Base-by-base conservation (phyloP, 2,113 vertebrate species). In the Notothenia coriiceps region DNA sequence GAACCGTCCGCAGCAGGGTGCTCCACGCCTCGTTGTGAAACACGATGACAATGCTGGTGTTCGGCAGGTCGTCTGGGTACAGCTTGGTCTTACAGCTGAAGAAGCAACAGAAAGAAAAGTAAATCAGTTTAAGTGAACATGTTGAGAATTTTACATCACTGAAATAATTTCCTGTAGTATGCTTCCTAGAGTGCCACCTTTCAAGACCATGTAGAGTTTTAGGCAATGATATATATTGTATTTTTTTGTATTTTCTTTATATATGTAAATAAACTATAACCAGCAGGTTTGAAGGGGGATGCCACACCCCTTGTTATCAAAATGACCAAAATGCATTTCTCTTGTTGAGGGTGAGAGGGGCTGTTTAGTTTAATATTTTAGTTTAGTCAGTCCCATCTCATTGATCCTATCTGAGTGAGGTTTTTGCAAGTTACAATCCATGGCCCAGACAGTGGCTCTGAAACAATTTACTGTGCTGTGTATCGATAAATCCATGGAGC, bases 11-110 rank as follows among this genome's bases (percentile, higher is more conserved):
- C 10, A 99, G 96, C 56, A 99, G 92, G 0, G 98, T 99, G 84
- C 98, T 99, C 98, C 98, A 99, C 0, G 98, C 98, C 83, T 99
- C 98, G 33, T 99, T 99, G 93, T 99, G 98, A 82, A 99, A 99
- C 54, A 99, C 98, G n/a, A 99, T 99, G 40, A 99, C 98, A 1
- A 99, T 96, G 61, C 98, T 99, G 35, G 98, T 99, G 93, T 96
- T 97, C 62, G 98, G 98, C 75, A 99, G 95, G 35, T 97, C 94
- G 13, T 96, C 97, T 0, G 95, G 92, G 82, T 98, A 96, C 69
- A 97, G 95, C 85, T 99, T 99, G 2, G 96, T 97, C 92, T 97
- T 98, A 91, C 98, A 99, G 74, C 98, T 99, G 87, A 61, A 2
- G 51, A 25, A 22, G 59, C 2, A 74, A 70, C n/a, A 66, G 10